phyloP scores from a whole-genome alignment of 2,888 invertebrate species.

The Stramonita haemastoma region DNA sequence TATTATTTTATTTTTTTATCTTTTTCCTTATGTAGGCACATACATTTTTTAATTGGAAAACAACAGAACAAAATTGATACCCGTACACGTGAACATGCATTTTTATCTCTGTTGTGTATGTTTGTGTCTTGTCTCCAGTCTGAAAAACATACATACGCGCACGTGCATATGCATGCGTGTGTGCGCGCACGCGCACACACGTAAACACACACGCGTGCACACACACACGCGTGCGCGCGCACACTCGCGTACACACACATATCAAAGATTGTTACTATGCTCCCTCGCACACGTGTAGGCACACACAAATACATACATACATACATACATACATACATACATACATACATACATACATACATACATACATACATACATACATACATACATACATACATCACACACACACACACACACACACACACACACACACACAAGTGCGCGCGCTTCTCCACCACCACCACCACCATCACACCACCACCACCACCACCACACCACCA shows the following conservation, averaged over 20 bases:
- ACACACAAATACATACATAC: constrained; percentile 11
- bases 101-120: no score
- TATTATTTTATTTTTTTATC: no score
- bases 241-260: constrained; percentile 8
- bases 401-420: not conserved
- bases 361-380: constrained; percentile 1
- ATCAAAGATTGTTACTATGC: not conserved
- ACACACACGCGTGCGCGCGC: not conserved
- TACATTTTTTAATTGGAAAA: no score
- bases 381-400: not conserved
- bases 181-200: not conserved
- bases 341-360: not conserved
- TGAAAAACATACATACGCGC: not conserved
- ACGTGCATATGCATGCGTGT: not conserved
- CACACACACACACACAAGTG: not conserved
- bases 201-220: not conserved
- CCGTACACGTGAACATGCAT: no score
- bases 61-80: no score
- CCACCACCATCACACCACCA: no score
- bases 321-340: constrained; percentile 25
- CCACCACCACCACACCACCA: no score
- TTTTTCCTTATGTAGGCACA: no score
- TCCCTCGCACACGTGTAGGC: not conserved
- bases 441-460: not conserved
- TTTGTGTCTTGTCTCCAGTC: no score